Conservation (phyloP, 2,113 vertebrate genomes). For the Cepphus grylle region DNA sequence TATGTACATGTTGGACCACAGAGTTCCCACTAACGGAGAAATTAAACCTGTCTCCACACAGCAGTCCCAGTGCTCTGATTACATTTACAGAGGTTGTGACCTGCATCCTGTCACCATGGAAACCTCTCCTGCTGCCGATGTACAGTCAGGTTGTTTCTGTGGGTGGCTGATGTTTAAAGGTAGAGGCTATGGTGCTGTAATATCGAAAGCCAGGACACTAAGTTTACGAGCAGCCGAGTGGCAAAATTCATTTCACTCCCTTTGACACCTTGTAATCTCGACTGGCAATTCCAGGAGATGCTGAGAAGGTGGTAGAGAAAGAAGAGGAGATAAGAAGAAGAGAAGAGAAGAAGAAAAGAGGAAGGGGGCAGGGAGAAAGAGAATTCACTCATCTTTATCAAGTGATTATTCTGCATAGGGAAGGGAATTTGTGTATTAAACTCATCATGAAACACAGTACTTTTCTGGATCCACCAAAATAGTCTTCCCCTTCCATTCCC, state of each 20-base stretch:
- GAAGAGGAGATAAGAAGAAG: not conserved
- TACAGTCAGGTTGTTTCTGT: slow-evolving; percentile 62
- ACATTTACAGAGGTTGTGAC: slow-evolving; percentile 78
- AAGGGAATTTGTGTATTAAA: not conserved
- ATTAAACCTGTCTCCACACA: slow-evolving; percentile 78
- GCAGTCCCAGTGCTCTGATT: slow-evolving; percentile 77
- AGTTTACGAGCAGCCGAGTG: slow-evolving; percentile 9
- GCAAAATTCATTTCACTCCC: slow-evolving; percentile 27
- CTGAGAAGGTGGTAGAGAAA: not conserved
- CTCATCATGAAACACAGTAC: not conserved
- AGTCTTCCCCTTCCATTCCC: not conserved
- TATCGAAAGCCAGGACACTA: slow-evolving; percentile 9
- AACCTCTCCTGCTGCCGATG: slow-evolving; percentile 73
- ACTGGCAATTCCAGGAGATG: not conserved
- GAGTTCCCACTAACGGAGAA: slow-evolving; percentile 70
- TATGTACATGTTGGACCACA: slow-evolving; percentile 65
- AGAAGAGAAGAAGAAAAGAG: not conserved
- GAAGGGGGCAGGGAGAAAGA: not conserved
- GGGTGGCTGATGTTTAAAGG: slow-evolving; percentile 75
- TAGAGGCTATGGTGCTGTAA: slow-evolving; percentile 16
- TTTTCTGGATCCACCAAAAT: not conserved
- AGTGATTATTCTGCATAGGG: not conserved
- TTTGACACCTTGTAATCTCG: not conserved
- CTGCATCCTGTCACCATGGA: slow-evolving; percentile 78
- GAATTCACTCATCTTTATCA: not conserved